Evolutionary conservation across 2,113 vertebrate species (phyloP).

Genomic region (Pomatorhinus ruficollis): DNA sequence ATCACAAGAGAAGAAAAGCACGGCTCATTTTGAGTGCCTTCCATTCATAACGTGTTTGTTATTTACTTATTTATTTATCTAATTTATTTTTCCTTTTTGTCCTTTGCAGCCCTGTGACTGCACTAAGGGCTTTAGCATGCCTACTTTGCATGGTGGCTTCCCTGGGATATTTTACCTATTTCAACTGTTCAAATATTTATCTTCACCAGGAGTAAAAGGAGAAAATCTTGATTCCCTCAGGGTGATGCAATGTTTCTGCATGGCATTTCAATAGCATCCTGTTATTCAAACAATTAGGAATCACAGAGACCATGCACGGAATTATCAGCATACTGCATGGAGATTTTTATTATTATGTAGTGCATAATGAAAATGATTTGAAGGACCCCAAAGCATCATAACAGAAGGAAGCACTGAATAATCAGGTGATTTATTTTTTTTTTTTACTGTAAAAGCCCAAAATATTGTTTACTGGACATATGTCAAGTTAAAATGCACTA

Average conservation of each 20-base stretch:
- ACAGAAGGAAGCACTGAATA: constrained; percentile 36
- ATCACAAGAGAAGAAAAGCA: constrained; percentile 61
- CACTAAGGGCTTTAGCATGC: neutral
- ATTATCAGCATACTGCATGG: constrained; percentile 28
- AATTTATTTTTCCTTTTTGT: constrained; percentile 34
- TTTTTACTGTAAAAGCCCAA: constrained; percentile 23
- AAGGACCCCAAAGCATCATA: constrained; percentile 55
- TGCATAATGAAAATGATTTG: constrained; percentile 69
- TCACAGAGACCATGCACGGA: constrained; percentile 19
- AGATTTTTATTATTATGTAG: constrained; percentile 53
- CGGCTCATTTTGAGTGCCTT: neutral
- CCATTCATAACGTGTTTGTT: neutral
- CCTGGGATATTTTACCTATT: constrained; percentile 34
- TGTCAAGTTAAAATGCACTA: constrained; percentile 53
- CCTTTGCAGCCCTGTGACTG: neutral
- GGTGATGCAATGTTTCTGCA: constrained; percentile 32
- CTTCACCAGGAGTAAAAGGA: constrained; percentile 34
- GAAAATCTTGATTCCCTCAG: constrained; percentile 52
- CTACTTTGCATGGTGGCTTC: constrained; percentile 11
- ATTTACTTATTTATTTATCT: neutral
- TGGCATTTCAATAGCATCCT: constrained; percentile 43
- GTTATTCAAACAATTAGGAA: constrained; percentile 67
- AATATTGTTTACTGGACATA: constrained; percentile 62
- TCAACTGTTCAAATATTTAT: constrained; percentile 55
- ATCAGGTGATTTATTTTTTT: constrained; percentile 18